These are phyloP conservation scores for Rhynchopsitta pachyrhyncha DNA, from an alignment of 2,113 vertebrate genomes.

Conservation along the genomic window DNA sequence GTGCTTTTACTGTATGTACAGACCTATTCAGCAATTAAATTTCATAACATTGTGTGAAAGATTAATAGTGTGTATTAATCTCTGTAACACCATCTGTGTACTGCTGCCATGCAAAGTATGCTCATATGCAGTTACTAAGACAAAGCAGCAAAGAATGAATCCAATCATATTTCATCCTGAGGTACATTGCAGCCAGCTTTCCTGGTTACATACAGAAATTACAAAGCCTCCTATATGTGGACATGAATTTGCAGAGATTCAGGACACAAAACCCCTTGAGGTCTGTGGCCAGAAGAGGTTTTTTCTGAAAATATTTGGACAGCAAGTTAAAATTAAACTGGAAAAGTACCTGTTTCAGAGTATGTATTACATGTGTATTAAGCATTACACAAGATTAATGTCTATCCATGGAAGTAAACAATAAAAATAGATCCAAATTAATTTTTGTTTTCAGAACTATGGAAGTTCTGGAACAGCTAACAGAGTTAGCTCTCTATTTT, in stretches of 20 bases:
- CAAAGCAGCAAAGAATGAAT: background rate
- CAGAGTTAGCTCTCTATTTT: background rate
- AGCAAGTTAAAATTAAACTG: background rate
- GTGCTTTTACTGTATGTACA: background rate
- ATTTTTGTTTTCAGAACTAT: background rate
- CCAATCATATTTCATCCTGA: background rate
- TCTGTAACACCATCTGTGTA: background rate
- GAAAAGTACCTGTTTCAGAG: background rate
- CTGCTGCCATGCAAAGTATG: background rate
- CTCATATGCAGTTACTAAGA: background rate
- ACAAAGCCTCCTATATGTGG: background rate
- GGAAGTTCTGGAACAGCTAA: background rate
- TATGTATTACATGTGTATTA: background rate
- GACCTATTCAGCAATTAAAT: background rate
- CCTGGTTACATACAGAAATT: background rate
- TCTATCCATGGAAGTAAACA: background rate
- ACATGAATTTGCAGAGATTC: background rate
- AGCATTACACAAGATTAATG: background rate
- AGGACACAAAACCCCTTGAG: background rate
- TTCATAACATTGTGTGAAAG: background rate
- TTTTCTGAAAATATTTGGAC: background rate
- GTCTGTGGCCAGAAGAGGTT: background rate
- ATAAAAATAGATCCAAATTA: background rate
- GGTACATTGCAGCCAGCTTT: background rate
- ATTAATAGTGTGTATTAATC: background rate